Percentiles rank a stretch among this genome's conserved stretches.
These are phyloP conservation scores for Cyclophora punctaria DNA, from an alignment of 2,888 invertebrate genomes.

Conservation along the genomic window DNA sequence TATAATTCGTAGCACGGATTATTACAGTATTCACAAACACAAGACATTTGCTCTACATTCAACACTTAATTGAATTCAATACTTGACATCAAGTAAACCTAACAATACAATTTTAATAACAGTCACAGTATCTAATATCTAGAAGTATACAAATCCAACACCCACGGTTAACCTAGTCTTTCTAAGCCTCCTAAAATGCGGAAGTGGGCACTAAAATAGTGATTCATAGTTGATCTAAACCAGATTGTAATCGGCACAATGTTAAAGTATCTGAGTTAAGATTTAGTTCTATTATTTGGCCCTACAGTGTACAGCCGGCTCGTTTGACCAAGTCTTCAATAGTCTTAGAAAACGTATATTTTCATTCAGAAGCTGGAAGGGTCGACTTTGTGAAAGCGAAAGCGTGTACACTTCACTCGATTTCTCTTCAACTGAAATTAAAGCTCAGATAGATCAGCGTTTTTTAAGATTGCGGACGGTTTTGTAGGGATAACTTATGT, in stretches of 20 bases:
- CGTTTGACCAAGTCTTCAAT: slow-evolving; percentile 23
- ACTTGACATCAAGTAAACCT: too few relatives aligned
- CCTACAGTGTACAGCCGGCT: too few relatives aligned
- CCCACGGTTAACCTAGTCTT: too few relatives aligned
- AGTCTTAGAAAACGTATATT: slow-evolving; percentile 34
- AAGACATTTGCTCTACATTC: too few relatives aligned
- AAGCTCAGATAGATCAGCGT: slow-evolving; percentile 47
- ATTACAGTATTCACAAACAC: too few relatives aligned
- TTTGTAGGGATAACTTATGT: too few relatives aligned
- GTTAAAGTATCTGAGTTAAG: background rate
- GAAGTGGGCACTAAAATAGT: slow-evolving; percentile 12
- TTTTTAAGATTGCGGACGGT: slow-evolving; percentile 37
- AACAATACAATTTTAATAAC: too few relatives aligned
- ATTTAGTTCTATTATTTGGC: too few relatives aligned
- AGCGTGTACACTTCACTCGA: slow-evolving; percentile 63
- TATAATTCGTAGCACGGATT: too few relatives aligned
- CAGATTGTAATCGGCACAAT: background rate
- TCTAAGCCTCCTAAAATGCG: background rate
- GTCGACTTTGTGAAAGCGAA: slow-evolving; percentile 58
- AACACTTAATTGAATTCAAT: too few relatives aligned
- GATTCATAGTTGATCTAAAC: slow-evolving; percentile 32
- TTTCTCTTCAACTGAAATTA: slow-evolving; percentile 62
- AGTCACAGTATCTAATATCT: too few relatives aligned
- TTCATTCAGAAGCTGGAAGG: slow-evolving; percentile 38
- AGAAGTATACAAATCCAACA: too few relatives aligned